These are phyloP conservation scores for Elachura formosa DNA, from an alignment of 2,113 vertebrate genomes.

Conservation along the genomic window DNA sequence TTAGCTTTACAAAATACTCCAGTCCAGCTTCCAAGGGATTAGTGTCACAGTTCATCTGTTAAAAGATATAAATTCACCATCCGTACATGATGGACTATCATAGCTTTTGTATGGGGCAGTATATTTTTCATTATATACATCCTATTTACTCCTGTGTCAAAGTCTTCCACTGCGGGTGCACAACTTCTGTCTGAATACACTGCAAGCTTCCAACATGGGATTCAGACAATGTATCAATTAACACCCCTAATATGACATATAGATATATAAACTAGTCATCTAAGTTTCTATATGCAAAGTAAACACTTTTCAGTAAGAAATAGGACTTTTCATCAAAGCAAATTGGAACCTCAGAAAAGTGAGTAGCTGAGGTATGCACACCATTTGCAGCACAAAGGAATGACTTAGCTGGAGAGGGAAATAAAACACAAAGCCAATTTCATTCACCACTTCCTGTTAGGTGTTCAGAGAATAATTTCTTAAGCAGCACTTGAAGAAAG, in stretches of 20 bases:
- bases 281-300: background rate
- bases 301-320: background rate
- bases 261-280: background rate
- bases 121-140: background rate
- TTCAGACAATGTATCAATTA: background rate
- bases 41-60: constrained; percentile 97
- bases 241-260: background rate
- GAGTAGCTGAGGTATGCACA: background rate
- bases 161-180: background rate
- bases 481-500: background rate
- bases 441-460: background rate
- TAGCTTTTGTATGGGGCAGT: background rate
- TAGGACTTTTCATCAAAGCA: background rate
- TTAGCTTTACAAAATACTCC: constrained; percentile 91
- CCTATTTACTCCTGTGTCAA: background rate
- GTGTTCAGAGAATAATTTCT: background rate
- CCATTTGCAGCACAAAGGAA: background rate
- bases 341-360: background rate
- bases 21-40: constrained; percentile 95
- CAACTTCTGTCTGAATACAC: background rate
- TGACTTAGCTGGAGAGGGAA: background rate
- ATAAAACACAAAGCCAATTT: background rate
- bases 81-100: background rate
- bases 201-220: background rate
- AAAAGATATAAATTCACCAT: background rate